These are phyloP conservation scores for Meloe dianella DNA, from an alignment of 2,888 invertebrate species.

Conservation along the genomic window DNA sequence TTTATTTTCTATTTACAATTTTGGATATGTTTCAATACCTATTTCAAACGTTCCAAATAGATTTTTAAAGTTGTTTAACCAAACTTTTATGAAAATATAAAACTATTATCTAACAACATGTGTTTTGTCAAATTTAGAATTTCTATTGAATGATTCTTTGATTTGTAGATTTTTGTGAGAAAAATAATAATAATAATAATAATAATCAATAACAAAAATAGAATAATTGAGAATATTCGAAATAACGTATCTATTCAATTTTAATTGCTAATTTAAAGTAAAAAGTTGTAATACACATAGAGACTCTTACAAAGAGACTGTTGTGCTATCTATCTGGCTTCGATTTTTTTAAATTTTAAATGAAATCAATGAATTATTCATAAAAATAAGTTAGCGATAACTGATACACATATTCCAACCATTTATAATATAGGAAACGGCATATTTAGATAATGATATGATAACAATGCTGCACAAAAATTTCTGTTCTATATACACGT, in stretches of 20 bases:
- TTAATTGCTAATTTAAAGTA: constrained; percentile 1
- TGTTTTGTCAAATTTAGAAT: no score
- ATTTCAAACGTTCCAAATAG: constrained; percentile 7
- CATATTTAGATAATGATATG: constrained; percentile 23
- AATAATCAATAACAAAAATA: no score
- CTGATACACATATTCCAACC: constrained; percentile 20
- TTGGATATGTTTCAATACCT: not conserved
- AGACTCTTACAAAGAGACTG: not conserved
- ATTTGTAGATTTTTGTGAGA: no score
- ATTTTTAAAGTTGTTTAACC: not conserved
- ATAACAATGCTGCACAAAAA: constrained; percentile 14
- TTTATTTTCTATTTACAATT: no score
- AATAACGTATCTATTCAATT: not conserved
- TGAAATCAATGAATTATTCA: constrained; percentile 29
- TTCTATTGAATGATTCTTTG: no score
- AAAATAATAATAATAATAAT: no score
- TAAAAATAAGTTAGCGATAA: constrained; percentile 19
- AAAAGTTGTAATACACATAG: not conserved
- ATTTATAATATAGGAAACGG: constrained; percentile 19
- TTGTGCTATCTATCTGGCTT: not conserved
- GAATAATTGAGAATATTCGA: not conserved
- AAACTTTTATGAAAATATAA: not conserved
- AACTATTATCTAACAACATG: no score
- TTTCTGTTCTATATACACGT: not conserved
- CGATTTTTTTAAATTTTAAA: not conserved